Evolutionary conservation across 2,113 vertebrate genomes (phyloP), one percentile per base, ranked within the genome.

Genomic region (Mesocricetus auratus): DNA sequence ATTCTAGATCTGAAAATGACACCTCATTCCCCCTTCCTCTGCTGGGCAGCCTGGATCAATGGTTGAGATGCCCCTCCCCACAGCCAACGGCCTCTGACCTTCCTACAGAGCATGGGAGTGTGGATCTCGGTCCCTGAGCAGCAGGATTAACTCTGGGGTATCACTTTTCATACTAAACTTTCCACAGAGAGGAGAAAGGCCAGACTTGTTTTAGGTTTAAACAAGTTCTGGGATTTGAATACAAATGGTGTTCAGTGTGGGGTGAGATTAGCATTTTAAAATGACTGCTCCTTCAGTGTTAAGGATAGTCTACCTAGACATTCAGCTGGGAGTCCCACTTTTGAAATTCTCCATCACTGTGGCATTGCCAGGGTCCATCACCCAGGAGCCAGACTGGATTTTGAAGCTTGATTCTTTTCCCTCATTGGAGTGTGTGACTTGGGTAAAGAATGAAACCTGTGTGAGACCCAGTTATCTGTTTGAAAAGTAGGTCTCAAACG

Each of bases 271-370:
- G 33, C 73, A 77, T 93, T 94, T 78, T 78, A 50, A 50, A 86
- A 74, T 86, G 29, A 11, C 24, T 62, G 75, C 50, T 64, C 74
- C 15, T 78, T 79, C 10, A 19, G 47, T 82, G 45, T 31, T 50
- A 85, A 53, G 89, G 74, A 53, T 53, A 13, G 16, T 66, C 50
- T 50, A 21, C 39, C 24, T 82, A 3, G 10, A 13, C 58, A 45
- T 83, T 82, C 17, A 17, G 56, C 16, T 53, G 12, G 31, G 45
- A 78, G 15, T 36, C 87, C 91, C 42, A 82, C 45, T 69, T 50
- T 15, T 36, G 13, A 15, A 86, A 53, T 5, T 15, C 11, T 12
- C 0, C 0, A 0, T 45, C 3, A 0, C n/a, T 0, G 0, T 6
- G 33, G 8, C 21, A 2, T 12, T 9, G 45, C 85, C 6, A 5